Evolutionary conservation across 2,888 invertebrate genomes (phyloP), one percentile per base, ranked within the genome.

Genomic region (Calliphora vomitoria): DNA sequence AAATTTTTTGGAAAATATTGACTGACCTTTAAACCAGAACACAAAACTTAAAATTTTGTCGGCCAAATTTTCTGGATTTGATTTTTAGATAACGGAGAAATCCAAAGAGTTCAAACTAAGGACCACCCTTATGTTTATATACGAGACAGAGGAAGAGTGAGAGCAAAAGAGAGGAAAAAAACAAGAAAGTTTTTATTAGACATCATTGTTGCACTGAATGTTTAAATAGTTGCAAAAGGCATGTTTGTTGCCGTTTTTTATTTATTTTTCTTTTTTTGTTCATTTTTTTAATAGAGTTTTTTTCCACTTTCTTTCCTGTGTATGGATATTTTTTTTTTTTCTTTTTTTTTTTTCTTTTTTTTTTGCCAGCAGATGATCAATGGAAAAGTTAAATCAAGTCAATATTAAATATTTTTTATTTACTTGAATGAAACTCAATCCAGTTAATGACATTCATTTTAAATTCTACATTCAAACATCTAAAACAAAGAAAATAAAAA

Each of bases 141-240:
- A 35, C 35, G 4, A 5, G 35, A 35, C 35, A 35, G 35, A 35
- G 35, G 5, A 38, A 10, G 38, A 6, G 64, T n/a, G 11, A 18
- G 47, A 64, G 60, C 25, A 3, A 25, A 25, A 25, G 58, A 55
- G 38, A 4, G 44, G 62, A 47, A 18, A 44, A 55, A 66, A 71
- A 64, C 55, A 62, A 18, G 53, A 75, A 82, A 82, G 69, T 76
- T 82, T 82, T 84, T 84, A 72, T 79, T 79, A 66, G 72, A 78
- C 64, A 66, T 72, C 62, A 66, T 79, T 79, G 83, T 84, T 79
- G 78, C 83, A 84, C 55, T 72, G 78, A 78, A 84, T 79, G 79
- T 84, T 84, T 72, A 72, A 84, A 84, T 72, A 79, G 79, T 84
- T 72, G 47, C 71, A 84, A 79, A 78, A 72, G 80, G 71, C 72